Conservation (phyloP, 2,797 vertebrate genomes). For the Alectoris magna region DNA sequence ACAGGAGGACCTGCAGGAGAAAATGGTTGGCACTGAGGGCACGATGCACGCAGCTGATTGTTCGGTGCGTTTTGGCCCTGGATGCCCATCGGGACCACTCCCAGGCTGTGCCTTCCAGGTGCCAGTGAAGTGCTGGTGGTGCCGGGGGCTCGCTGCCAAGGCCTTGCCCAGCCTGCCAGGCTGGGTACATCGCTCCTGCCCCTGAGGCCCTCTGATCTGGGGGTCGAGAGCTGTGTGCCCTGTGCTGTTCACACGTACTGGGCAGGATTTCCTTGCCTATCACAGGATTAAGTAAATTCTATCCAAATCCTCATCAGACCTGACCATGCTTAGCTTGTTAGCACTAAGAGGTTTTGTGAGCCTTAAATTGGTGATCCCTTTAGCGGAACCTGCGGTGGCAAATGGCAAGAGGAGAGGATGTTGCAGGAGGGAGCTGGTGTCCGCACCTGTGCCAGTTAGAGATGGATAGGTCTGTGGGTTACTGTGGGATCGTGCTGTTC, state of each 20-base stretch:
- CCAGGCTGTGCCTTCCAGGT: not conserved
- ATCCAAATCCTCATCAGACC: not conserved
- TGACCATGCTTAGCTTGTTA: not conserved
- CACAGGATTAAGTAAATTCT: not conserved
- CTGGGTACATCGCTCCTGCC: not conserved
- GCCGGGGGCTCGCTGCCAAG: not conserved
- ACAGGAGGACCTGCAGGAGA: not conserved
- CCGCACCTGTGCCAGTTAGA: not conserved
- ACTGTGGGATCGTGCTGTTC: not conserved
- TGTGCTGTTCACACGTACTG: not conserved
- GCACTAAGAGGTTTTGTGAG: not conserved
- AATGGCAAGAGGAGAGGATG: not conserved
- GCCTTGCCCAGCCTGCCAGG: not conserved
- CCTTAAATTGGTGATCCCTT: not conserved
- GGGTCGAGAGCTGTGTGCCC: fast-evolving
- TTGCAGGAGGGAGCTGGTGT: not conserved
- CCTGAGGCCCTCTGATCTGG: too few species aligned
- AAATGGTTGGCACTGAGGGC: not conserved
- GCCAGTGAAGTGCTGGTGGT: not conserved
- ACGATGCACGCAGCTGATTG: fast-evolving
- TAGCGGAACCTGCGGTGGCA: not conserved
- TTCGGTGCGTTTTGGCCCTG: not conserved
- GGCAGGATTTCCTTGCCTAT: not conserved
- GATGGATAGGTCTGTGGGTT: not conserved
- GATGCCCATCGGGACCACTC: not conserved